Evolutionary conservation across 2,888 invertebrate genomes (phyloP).

Genomic region (Cryptus armator): DNA sequence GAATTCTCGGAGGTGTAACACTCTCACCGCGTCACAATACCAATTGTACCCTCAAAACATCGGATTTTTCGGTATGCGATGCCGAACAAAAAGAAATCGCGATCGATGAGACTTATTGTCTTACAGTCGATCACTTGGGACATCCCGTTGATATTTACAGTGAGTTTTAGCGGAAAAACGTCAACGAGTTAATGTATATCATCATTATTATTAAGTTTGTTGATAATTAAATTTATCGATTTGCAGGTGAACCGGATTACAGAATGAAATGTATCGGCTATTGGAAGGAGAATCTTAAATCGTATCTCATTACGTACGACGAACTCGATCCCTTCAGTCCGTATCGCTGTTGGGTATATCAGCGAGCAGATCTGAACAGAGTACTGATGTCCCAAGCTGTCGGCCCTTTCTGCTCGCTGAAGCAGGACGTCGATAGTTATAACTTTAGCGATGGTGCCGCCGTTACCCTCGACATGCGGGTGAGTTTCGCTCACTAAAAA

Average conservation of each 20-base stretch:
- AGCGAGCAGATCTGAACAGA: slow-evolving; percentile 96
- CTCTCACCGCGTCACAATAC: slow-evolving; percentile 96
- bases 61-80: slow-evolving; percentile 98
- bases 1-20: slow-evolving; percentile 98
- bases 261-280: slow-evolving; percentile 98
- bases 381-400: slow-evolving; percentile 94
- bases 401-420: slow-evolving; percentile 95
- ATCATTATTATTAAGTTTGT: slow-evolving; percentile 66
- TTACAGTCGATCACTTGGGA: slow-evolving; percentile 98
- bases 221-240: not conserved
- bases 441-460: slow-evolving; percentile 97
- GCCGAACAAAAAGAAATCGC: slow-evolving; percentile 97
- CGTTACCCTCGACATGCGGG: slow-evolving; percentile 95
- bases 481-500: slow-evolving; percentile 61
- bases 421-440: slow-evolving; percentile 95
- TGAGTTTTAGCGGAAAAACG: slow-evolving; percentile 77
- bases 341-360: slow-evolving; percentile 99
- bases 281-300: slow-evolving; percentile 99
- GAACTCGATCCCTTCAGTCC: slow-evolving; percentile 97
- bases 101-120: slow-evolving; percentile 97
- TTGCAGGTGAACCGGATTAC: slow-evolving; percentile 95
- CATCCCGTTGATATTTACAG: slow-evolving; percentile 98
- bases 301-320: slow-evolving; percentile 98
- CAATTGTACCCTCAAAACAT: slow-evolving; percentile 96
- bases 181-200: not conserved